Conservation (phyloP, 2,113 vertebrate genomes). For the Phyllostomus hastatus region DNA sequence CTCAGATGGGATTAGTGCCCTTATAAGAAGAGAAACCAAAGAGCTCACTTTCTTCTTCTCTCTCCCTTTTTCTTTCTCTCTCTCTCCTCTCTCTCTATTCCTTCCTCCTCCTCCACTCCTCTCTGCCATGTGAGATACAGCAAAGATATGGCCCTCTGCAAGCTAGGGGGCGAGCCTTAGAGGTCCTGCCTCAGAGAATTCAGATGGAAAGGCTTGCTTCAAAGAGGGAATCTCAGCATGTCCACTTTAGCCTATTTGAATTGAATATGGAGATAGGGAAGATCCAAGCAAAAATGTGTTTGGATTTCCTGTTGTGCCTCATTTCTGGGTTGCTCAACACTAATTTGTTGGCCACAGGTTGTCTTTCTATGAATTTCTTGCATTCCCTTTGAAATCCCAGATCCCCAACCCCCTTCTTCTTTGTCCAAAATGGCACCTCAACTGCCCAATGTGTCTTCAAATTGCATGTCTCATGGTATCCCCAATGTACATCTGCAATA, state of each 20-base stretch:
- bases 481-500: neutral
- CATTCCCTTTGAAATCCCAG: neutral
- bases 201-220: neutral
- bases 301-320: no score
- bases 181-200: neutral
- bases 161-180: no score
- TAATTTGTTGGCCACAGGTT: neutral
- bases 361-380: neutral
- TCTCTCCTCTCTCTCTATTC: neutral
- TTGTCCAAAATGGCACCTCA: neutral
- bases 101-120: neutral
- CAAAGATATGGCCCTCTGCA: neutral
- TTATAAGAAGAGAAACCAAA: neutral
- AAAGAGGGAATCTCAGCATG: neutral
- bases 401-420: neutral
- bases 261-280: neutral
- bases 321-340: neutral
- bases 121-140: neutral
- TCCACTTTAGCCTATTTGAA: neutral
- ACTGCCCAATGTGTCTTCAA: neutral
- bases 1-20: neutral
- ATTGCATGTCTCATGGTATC: neutral
- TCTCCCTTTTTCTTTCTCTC: neutral
- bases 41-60: neutral
- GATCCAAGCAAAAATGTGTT: neutral